Evolutionary conservation across 2,797 vertebrate genomes (phyloP), one percentile per base, ranked within the genome.

Genomic region (Acanthis flammea): DNA sequence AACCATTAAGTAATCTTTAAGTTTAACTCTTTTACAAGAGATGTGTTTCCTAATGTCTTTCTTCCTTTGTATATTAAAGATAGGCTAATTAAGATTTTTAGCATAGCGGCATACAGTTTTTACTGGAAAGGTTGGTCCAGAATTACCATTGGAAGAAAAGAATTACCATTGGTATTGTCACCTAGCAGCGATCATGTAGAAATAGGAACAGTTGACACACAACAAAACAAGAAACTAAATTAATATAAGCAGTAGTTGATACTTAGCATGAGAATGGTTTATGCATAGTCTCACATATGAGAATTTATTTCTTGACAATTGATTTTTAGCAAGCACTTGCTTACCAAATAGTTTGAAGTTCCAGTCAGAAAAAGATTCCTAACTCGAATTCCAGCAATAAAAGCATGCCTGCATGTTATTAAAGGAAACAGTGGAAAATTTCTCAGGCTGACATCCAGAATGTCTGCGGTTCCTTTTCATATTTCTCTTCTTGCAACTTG

Each of bases 361-460:
- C 95, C 90, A 93, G 63, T 90, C 88, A 62, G 88, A 94, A 83
- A 5, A 21, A 86, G 90, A 92, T 54, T 95, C 58, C 62, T 88
- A 91, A 91, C 87, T 73, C 61, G 72, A 96, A 93, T 78, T 96
- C 88, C 79, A 96, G 89, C 72, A 96, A 65, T 41, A 84, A 50
- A 95, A 96, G 92, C 83, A 92, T 71, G 95, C 77, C 96, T 95
- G 90, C 94, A 84, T 85, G 88, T 96, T 96, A 95, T 96, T 97
- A 97, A 97, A 95, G 74, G 93, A 97, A 97, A 97, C 90, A 95
- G 96, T 96, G 97, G 96, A 97, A 97, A 97, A 95, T 97, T 97
- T 98, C 87, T 86, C 95, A 97, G 97, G 96, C 96, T 97, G 82
- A 97, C 93, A 96, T 98, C 97, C 97, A 98, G 94, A 97, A 97